phyloP scores from a whole-genome alignment of 2,888 invertebrate genomes.

The Drosophila antonietae region DNA sequence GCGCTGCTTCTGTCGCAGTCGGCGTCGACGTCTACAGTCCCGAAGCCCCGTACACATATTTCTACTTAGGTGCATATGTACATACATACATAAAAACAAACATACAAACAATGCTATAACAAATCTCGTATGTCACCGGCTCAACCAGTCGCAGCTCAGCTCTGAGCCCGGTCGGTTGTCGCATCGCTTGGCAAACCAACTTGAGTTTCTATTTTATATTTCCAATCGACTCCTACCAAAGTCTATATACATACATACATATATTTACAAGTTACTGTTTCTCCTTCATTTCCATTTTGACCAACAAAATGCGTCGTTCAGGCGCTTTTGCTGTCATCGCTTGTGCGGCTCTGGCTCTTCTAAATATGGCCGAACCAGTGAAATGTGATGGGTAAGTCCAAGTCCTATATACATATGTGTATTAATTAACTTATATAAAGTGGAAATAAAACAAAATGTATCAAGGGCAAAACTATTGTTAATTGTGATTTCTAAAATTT shows the following conservation, averaged over 20 bases:
- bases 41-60: conserved; percentile 20
- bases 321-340: conserved; percentile 61
- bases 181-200: conserved; percentile 34
- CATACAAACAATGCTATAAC: conserved; percentile 41
- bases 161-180: conserved; percentile 66
- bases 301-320: conserved; percentile 65
- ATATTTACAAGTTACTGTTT: conserved; percentile 37
- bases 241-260: conserved; percentile 12
- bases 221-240: conserved; percentile 6
- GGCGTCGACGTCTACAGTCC: conserved; percentile 26
- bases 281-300: conserved; percentile 13
- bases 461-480: background rate
- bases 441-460: background rate
- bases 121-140: conserved; percentile 55
- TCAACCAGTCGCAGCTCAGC: conserved; percentile 71
- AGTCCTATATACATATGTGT: background rate
- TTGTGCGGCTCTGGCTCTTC: conserved; percentile 51
- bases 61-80: background rate
- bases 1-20: conserved; percentile 25
- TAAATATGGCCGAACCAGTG: conserved; percentile 63
- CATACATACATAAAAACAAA: background rate
- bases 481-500: too few species aligned
- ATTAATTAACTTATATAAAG: background rate
- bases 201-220: background rate
- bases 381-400: conserved; percentile 69